A percentile compares a stretch with the other conserved stretches of the same genome.
Conservation (phyloP, 2,888 invertebrate species). For the Aricia artaxerxes region DNA sequence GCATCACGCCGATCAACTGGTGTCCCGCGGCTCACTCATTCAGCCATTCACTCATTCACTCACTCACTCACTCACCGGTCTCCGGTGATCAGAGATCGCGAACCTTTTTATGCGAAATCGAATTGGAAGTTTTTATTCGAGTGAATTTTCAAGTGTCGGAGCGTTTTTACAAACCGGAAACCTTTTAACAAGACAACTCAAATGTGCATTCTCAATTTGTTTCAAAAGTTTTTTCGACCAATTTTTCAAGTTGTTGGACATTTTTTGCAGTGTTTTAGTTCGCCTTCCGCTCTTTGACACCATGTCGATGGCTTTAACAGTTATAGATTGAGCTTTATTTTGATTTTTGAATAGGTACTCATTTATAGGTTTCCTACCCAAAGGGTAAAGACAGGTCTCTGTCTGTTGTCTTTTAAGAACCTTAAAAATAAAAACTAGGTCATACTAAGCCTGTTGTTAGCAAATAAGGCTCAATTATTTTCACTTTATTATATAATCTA, state of each 20-base stretch:
- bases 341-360: too few relatives aligned
- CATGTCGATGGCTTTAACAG: neutral
- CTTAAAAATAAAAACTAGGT: too few relatives aligned
- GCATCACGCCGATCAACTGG: constrained; percentile 78
- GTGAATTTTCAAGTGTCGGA: constrained; percentile 39
- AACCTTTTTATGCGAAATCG: constrained; percentile 46
- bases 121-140: constrained; percentile 41
- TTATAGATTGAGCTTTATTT: neutral
- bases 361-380: too few relatives aligned
- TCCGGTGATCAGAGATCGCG: constrained; percentile 72
- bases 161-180: constrained; percentile 26
- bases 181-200: constrained; percentile 28
- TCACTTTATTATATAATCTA: too few relatives aligned
- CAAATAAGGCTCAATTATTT: too few relatives aligned
- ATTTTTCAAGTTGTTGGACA: neutral
- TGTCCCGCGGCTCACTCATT: constrained; percentile 57
- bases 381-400: too few relatives aligned
- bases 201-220: constrained; percentile 19
- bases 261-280: neutral
- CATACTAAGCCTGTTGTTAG: too few relatives aligned
- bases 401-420: too few relatives aligned
- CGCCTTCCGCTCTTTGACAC: neutral
- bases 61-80: constrained; percentile 60
- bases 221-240: neutral
- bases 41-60: constrained; percentile 54